Base-by-base conservation (phyloP, 2,888 invertebrate species). In the Drosophila nr. medialis region DNA sequence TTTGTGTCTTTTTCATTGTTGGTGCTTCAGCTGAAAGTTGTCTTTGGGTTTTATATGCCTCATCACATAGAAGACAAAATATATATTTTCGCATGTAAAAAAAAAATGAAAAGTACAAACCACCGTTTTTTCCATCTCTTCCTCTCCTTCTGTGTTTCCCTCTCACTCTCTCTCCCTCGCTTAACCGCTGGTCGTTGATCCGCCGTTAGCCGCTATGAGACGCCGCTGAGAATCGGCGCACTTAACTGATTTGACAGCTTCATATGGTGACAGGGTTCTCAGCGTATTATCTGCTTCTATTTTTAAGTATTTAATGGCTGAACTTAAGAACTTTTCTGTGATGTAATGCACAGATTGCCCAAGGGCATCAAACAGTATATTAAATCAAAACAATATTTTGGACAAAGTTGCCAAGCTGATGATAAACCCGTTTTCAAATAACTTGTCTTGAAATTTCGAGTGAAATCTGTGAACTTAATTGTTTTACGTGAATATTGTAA, bases 1-100 rank as follows among this genome's bases (percentile, higher is more conserved):
- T 42, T 36, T 29, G 24, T 51, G 64, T 49, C 21, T 45, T 66
- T 56, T 70, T 50, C 49, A 64, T 60, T 74, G 72, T 67, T 81
- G 80, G 54, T 88, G 81, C 70, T 90, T 89, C 87, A 83, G 90
- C 85, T 89, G 85, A 85, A 85, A 90, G 85, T 90, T 90, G 90
- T 89, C 90, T 89, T 89, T 83, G 76, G 86, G 66, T 69, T 82
- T 72, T 55, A 38, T 86, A 48, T 72, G 69, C 79, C 86, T 71
- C 83, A 75, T 85, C 90, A 74, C 83, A 90, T 88, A 84, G 90
- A 88, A 83, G 87, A 89, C 83, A 86, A 66, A 64, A 62, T 42
- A 63, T 58, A 55, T 56, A 74, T 79, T 69, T 75, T 76, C 69
- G 72, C 69, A 86, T 85, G 89, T 75, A 76, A 61, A 67, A 64